Conservation (phyloP, 2,888 invertebrate genomes). For the Athalia circularis region DNA sequence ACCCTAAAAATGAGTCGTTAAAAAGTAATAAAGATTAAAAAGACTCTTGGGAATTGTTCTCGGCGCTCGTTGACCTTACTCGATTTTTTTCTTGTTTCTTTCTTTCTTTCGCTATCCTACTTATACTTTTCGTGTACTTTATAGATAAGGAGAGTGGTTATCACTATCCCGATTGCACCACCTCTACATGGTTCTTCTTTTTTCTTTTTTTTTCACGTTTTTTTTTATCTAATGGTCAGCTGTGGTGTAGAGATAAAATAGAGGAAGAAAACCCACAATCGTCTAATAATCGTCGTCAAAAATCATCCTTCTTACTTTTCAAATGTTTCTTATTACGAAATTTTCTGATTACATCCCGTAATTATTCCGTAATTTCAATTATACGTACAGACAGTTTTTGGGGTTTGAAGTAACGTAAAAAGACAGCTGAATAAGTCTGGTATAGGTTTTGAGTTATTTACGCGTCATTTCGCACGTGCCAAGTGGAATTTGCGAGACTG, state of each 20-base stretch:
- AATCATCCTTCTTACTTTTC: too few species aligned
- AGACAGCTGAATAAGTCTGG: neutral
- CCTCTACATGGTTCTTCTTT: neutral
- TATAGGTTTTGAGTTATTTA: conserved; percentile 23
- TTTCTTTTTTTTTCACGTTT: neutral
- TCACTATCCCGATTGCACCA: conserved; percentile 16
- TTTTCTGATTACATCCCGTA: too few species aligned
- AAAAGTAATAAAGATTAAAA: neutral
- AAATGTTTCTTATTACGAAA: too few species aligned
- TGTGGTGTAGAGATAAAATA: conserved; percentile 29
- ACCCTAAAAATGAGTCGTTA: conserved; percentile 9
- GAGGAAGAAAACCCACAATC: too few species aligned
- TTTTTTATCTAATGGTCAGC: conserved; percentile 33
- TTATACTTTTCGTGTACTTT: conserved; percentile 19
- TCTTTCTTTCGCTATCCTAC: conserved; percentile 17
- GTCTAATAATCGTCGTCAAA: too few species aligned
- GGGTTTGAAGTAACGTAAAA: neutral
- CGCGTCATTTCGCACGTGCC: conserved; percentile 37
- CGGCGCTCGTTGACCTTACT: too few species aligned
- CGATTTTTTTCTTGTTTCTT: conserved; percentile 27
- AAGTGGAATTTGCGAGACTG: conserved; percentile 36
- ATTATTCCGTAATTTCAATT: too few species aligned
- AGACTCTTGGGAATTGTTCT: neutral
- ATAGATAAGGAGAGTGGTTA: conserved; percentile 31
- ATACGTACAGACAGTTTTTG: too few species aligned